phyloP scores from a whole-genome alignment of 2,888 invertebrate genomes.

The Furcula furcula region DNA sequence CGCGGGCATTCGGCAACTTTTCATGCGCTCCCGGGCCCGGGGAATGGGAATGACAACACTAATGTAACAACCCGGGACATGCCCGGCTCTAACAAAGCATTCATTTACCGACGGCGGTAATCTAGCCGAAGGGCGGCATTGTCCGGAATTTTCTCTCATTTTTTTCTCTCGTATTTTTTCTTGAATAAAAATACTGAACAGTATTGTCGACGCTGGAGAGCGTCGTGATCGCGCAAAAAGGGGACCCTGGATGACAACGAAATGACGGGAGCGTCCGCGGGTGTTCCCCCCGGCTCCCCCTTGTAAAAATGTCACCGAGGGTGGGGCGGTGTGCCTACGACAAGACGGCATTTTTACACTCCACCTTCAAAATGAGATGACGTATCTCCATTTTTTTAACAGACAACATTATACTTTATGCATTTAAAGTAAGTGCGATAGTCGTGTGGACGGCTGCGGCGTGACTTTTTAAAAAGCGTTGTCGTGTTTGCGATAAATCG shows the following conservation, averaged over 20 bases:
- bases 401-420: constrained; percentile 42
- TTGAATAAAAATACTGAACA: constrained; percentile 77
- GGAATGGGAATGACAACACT: constrained; percentile 74
- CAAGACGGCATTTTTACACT: constrained; percentile 78
- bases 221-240: constrained; percentile 73
- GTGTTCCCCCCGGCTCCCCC: constrained; percentile 55
- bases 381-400: constrained; percentile 45
- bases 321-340: constrained; percentile 69
- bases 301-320: constrained; percentile 73
- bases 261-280: constrained; percentile 74
- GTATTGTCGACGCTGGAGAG: constrained; percentile 76
- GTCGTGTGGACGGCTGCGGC: constrained; percentile 13
- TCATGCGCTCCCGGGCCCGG: constrained; percentile 50
- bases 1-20: constrained; percentile 54
- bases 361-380: constrained; percentile 49
- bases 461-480: constrained; percentile 66
- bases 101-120: constrained; percentile 81
- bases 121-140: constrained; percentile 78
- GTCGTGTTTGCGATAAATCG: constrained; percentile 74
- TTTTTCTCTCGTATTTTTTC: constrained; percentile 69
- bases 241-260: constrained; percentile 76
- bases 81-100: constrained; percentile 75
- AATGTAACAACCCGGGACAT: constrained; percentile 76
- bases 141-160: constrained; percentile 73
- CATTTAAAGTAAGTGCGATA: constrained; percentile 23